A percentile compares a stretch with the other conserved stretches of the same genome.
These are phyloP conservation scores for Dryobotodes eremita DNA, from an alignment of 2,888 invertebrate genomes.

Conservation along the genomic window DNA sequence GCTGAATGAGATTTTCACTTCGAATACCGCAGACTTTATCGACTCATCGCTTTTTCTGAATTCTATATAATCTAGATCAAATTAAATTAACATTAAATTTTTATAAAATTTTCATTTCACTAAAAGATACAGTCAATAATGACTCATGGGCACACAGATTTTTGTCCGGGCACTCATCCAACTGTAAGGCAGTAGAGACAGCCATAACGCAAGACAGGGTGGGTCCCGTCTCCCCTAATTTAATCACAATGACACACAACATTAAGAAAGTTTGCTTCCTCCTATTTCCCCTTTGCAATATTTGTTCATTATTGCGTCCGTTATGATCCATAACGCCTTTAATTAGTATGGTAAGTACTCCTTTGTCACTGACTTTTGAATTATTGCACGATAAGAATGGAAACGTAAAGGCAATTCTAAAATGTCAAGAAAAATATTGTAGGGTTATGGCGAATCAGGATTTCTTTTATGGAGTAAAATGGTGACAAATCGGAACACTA, in stretches of 20 bases:
- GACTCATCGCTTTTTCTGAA: conserved; percentile 19
- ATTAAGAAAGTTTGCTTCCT: conserved; percentile 46
- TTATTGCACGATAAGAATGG: background rate
- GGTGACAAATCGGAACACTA: background rate
- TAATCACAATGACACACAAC: conserved; percentile 57
- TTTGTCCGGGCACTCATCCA: conserved; percentile 39
- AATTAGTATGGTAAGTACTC: conserved; percentile 39
- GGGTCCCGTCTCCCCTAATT: conserved; percentile 45
- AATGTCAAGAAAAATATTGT: background rate
- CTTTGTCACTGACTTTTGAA: conserved; percentile 11
- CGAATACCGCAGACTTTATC: background rate
- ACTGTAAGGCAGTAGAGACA: conserved; percentile 18
- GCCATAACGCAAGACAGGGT: conserved; percentile 23
- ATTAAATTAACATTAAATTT: conserved; percentile 11
- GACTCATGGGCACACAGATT: background rate
- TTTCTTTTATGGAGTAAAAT: background rate
- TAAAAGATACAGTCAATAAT: background rate
- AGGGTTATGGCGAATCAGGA: too few relatives aligned
- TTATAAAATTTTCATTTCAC: background rate
- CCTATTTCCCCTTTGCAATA: conserved; percentile 32
- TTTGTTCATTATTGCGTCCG: conserved; percentile 20
- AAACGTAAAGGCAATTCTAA: background rate
- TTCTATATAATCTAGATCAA: background rate
- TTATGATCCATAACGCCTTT: conserved; percentile 44
- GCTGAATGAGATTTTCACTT: conserved; percentile 16